A percentile compares a stretch with the other conserved stretches of the same genome.
phyloP scores from a whole-genome alignment of 1,140 invertebrate genomes.

The Leptinotarsa defecta region DNA sequence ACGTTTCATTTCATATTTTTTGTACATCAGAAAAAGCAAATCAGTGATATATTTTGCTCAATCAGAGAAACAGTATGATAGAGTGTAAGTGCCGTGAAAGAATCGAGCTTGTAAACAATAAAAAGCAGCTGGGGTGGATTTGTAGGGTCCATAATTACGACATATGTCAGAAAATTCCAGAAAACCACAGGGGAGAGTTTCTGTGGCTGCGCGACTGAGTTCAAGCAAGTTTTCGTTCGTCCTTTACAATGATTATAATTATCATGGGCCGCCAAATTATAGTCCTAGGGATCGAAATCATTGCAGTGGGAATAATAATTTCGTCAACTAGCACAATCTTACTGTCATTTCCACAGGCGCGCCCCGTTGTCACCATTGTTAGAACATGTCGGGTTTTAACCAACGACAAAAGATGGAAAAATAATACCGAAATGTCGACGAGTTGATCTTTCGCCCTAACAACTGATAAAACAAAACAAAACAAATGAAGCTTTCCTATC shows the following conservation, averaged over 20 bases:
- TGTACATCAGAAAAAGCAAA: too few relatives aligned
- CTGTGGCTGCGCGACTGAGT: slow-evolving; percentile 42
- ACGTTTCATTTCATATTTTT: too few relatives aligned
- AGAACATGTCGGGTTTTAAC: not conserved
- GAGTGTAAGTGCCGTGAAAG: slow-evolving; percentile 38
- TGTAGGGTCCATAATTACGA: slow-evolving; percentile 45
- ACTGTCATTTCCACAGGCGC: slow-evolving; percentile 26
- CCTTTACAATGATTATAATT: slow-evolving; percentile 42
- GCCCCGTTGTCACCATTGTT: slow-evolving; percentile 19
- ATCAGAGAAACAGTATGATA: slow-evolving; percentile 22
- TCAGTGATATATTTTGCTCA: slow-evolving; percentile 10
- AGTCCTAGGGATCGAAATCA: slow-evolving; percentile 32
- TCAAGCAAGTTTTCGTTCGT: slow-evolving; percentile 28
- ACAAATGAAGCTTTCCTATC: too few relatives aligned
- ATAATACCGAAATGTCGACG: too few relatives aligned
- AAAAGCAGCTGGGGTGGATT: slow-evolving; percentile 45
- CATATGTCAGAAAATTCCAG: slow-evolving; percentile 50
- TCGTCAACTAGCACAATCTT: slow-evolving; percentile 27
- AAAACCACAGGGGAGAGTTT: slow-evolving; percentile 48
- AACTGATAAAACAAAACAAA: too few relatives aligned
- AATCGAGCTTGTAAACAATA: slow-evolving; percentile 38
- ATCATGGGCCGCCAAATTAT: slow-evolving; percentile 37
- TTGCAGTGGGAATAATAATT: slow-evolving; percentile 30
- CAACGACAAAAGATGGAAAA: too few relatives aligned
- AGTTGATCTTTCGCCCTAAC: too few relatives aligned